phyloP scores from a whole-genome alignment of 2,888 invertebrate species.

The Melieria omissa region DNA sequence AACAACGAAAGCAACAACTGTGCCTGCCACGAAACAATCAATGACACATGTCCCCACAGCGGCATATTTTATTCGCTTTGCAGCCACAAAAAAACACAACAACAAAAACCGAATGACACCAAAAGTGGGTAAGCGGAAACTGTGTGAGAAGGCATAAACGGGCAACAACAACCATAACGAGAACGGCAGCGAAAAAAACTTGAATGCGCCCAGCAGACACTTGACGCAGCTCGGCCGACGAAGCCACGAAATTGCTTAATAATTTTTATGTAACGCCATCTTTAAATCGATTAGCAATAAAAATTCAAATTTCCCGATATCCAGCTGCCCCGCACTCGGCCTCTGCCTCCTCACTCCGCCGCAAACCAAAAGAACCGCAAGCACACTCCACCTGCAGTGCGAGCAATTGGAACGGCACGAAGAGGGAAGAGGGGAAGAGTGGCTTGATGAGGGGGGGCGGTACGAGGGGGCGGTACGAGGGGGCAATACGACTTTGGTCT shows the following conservation, averaged over 20 bases:
- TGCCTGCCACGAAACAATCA: slow-evolving; percentile 16
- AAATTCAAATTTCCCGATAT: slow-evolving; percentile 56
- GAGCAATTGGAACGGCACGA: neutral
- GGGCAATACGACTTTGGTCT: slow-evolving; percentile 38
- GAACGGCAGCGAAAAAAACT: too few species aligned
- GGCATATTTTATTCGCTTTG: slow-evolving; percentile 16
- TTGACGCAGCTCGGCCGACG: neutral
- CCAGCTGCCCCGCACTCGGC: too few species aligned
- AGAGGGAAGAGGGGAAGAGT: neutral
- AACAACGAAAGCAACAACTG: slow-evolving; percentile 37
- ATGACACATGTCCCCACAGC: slow-evolving; percentile 27
- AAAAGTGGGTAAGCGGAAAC: neutral
- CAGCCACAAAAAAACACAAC: neutral
- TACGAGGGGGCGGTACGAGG: slow-evolving; percentile 33
- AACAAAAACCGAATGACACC: too few species aligned
- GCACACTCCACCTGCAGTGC: neutral
- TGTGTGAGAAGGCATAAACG: too few species aligned
- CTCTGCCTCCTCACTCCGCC: too few species aligned
- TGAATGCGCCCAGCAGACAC: too few species aligned
- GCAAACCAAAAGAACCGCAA: neutral
- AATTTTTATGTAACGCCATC: slow-evolving; percentile 43
- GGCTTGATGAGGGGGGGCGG: slow-evolving; percentile 11
- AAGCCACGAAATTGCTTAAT: slow-evolving; percentile 33
- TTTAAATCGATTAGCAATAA: slow-evolving; percentile 60
- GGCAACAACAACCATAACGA: too few species aligned